Percentiles rank a stretch among this genome's conserved stretches.
These are phyloP conservation scores for Megaceryle alcyon DNA, from an alignment of 2,797 vertebrate species.

Conservation along the genomic window DNA sequence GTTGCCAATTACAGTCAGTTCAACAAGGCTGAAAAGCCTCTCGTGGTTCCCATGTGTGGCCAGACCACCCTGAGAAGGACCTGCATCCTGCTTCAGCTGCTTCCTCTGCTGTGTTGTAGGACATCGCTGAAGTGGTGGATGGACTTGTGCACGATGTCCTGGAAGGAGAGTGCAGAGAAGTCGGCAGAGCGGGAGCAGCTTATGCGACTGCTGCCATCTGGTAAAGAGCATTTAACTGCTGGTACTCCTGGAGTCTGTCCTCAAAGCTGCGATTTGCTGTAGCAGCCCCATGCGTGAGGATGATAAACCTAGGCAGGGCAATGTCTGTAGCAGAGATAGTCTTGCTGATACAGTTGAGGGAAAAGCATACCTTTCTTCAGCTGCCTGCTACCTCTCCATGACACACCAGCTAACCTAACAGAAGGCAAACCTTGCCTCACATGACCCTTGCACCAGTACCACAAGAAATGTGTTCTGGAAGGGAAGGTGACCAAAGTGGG, in stretches of 20 bases:
- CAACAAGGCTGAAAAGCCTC: neutral
- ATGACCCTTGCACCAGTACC: neutral
- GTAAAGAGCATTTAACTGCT: conserved; percentile 75
- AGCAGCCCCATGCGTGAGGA: neutral
- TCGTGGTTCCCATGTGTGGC: fast-evolving
- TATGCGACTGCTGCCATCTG: conserved; percentile 81
- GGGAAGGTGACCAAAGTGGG: neutral
- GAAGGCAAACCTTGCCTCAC: neutral
- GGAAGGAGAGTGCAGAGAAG: conserved; percentile 77
- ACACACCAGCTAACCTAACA: neutral
- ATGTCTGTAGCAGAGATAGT: neutral
- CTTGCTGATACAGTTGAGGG: neutral
- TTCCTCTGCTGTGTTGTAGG: conserved; percentile 75
- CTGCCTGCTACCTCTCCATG: neutral
- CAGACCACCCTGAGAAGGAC: neutral
- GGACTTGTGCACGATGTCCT: conserved; percentile 87
- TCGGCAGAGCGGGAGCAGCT: conserved; percentile 73
- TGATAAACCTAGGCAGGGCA: neutral
- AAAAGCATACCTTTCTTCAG: neutral
- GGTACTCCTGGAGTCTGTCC: neutral
- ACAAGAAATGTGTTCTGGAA: neutral
- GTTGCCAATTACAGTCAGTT: neutral
- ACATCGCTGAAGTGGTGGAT: conserved; percentile 81
- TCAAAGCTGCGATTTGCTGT: neutral
- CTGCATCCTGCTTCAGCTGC: neutral